phyloP scores from a whole-genome alignment of 2,797 vertebrate genomes.

The Rhynchonycteris naso region DNA sequence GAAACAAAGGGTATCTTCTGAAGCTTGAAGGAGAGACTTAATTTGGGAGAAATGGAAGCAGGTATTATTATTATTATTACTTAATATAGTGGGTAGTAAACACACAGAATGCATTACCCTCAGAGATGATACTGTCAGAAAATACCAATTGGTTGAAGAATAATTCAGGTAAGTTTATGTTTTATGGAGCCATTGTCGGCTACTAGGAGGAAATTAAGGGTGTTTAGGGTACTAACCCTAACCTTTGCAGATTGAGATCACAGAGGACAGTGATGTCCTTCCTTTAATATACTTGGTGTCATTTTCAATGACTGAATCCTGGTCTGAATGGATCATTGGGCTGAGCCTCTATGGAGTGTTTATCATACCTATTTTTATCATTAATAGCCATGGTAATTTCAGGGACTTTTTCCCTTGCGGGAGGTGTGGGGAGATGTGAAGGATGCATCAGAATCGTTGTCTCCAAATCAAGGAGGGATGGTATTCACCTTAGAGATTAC shows the following conservation, averaged over 20 bases:
- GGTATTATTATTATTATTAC: conserved; percentile 12
- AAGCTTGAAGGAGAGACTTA: conserved; percentile 63
- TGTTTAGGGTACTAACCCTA: background rate
- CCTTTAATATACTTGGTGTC: conserved; percentile 26
- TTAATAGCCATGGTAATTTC: conserved; percentile 1
- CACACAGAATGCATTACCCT: conserved; percentile 25
- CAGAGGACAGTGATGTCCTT: conserved; percentile 26
- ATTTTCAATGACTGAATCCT: conserved; percentile 34
- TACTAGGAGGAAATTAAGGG: background rate
- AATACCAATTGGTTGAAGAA: conserved; percentile 61
- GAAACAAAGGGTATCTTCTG: conserved; percentile 23
- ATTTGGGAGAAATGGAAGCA: conserved; percentile 46
- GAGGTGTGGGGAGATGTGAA: background rate
- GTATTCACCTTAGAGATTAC: background rate
- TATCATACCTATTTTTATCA: conserved; percentile 27
- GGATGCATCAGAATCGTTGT: background rate
- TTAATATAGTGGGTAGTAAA: conserved; percentile 37
- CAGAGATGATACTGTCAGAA: conserved; percentile 29
- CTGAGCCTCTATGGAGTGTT: background rate
- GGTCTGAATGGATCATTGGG: conserved; percentile 51
- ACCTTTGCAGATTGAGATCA: conserved; percentile 61
- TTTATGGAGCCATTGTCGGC: conserved; percentile 53
- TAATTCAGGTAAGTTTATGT: conserved; percentile 51
- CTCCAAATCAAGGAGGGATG: background rate
- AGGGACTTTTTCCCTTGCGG: background rate